A percentile compares a stretch with the other conserved stretches of the same genome.
Conservation (phyloP, 2,888 invertebrate species). For the Lasioglossum calceatum region DNA sequence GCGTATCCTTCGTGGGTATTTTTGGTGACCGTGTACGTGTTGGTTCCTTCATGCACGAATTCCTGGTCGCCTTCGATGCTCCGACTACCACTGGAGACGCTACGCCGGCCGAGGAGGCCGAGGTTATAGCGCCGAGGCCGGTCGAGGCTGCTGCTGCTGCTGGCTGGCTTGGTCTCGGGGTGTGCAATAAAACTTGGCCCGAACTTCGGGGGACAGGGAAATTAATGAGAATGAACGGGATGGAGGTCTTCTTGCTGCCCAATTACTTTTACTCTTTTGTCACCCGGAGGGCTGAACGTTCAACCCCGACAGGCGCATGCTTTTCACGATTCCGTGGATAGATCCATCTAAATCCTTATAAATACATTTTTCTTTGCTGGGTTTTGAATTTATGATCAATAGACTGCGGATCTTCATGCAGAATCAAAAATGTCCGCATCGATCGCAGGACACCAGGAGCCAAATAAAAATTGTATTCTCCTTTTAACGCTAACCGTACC, state of each 20-base stretch:
- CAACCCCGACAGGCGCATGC: background rate
- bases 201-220: background rate
- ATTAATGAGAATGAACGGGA: background rate
- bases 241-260: background rate
- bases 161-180: constrained; percentile 3
- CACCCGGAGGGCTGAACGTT: background rate
- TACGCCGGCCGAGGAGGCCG: background rate
- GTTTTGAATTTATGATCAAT: background rate
- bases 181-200: constrained; percentile 3
- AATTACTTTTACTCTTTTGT: constrained; percentile 1
- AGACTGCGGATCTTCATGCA: no score
- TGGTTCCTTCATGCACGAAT: constrained; percentile 18
- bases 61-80: background rate
- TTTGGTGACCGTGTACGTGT: constrained; percentile 38
- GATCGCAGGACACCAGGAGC: no score
- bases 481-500: no score
- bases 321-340: background rate
- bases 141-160: background rate
- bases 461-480: no score
- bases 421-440: no score
- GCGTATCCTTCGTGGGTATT: constrained; percentile 57
- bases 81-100: background rate
- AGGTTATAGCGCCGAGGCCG: constrained; percentile 1
- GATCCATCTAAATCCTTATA: background rate
- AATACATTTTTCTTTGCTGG: background rate